Percentiles rank a stretch among this genome's conserved stretches.
Conservation (phyloP, 2,888 invertebrate genomes). For the Chironomus tentans region DNA sequence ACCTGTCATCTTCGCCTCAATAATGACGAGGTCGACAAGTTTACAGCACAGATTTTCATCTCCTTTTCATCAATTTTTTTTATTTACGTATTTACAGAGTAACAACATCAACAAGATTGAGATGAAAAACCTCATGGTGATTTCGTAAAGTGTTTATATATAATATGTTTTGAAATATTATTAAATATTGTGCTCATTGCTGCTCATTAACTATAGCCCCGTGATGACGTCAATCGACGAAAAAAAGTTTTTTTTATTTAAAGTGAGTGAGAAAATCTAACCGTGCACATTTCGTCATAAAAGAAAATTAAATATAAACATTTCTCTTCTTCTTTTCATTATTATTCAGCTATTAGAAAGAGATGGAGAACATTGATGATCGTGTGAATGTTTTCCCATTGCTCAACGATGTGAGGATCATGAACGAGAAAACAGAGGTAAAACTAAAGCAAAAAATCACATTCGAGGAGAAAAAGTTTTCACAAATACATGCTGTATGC, state of each 20-base stretch:
- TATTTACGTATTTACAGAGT: not conserved
- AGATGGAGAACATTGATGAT: not conserved
- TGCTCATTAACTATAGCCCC: not conserved
- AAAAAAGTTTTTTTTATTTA: too few species aligned
- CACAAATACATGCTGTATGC: not conserved
- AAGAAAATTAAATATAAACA: not conserved
- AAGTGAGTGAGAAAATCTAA: not conserved
- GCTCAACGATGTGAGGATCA: too few species aligned
- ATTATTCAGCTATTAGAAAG: not conserved
- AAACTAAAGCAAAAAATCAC: too few species aligned
- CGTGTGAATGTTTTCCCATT: too few species aligned
- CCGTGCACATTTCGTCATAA: constrained; percentile 7
- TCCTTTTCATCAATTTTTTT: not conserved
- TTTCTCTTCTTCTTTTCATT: not conserved
- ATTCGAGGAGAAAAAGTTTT: not conserved
- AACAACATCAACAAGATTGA: not conserved
- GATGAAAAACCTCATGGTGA: not conserved
- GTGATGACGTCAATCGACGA: constrained; percentile 19
- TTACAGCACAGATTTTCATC: not conserved
- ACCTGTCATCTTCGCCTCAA: not conserved
- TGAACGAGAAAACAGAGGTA: too few species aligned
- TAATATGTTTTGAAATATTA: constrained; percentile 11
- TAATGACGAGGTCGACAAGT: not conserved
- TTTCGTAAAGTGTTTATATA: constrained; percentile 1
- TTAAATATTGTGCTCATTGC: constrained; percentile 11